Evolutionary conservation across 2,113 vertebrate species (phyloP), one percentile per base, ranked within the genome.

Genomic region (Forbesichthys papilliferus): DNA sequence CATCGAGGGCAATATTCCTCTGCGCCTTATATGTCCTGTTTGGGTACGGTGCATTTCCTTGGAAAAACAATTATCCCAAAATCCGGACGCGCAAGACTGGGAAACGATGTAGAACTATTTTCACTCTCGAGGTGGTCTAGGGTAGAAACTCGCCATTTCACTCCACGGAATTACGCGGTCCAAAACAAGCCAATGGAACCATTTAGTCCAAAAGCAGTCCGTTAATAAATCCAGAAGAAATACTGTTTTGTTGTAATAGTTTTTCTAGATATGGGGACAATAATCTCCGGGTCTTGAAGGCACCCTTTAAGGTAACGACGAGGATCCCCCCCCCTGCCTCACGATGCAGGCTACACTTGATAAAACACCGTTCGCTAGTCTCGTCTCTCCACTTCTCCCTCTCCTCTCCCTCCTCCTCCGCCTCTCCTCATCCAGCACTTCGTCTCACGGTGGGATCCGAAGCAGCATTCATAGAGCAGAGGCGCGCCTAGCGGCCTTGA

Each of bases 341-440:
- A 82, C 87, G 93, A 93, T 93, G 87, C 91, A 88, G 92, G 89
- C 89, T 90, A 91, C 91, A 81, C 90, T 88, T 85, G 87, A 90
- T 92, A 87, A 86, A 93, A 92, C 86, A 90, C 91, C 88, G 92
- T 95, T 73, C 80, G 83, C 77, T 83, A 87, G 91, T 90, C 87
- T 90, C 88, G 89, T 89, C 92, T 48, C 27, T 51, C 58, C 11
- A 46, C 57, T 5, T 61, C 48, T 16, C 60, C 3, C 71, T 42
- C n/a, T 36, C 60, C 11, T 33, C 42, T 46, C n/a, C 20, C 59
- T 56, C 61, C 66, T 5, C 64, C 65, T 11, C 69, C 59, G 48
- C 64, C 66, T 65, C 77, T 48, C 64, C 70, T 59, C 67, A 67
- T 65, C 66, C 71, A 68, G 62, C 68, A 1, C 68, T 56, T 47